Evolutionary conservation across 1,140 invertebrate genomes (phyloP), one percentile per base, ranked within the genome.

Genomic region (Chionoecetes opilio): DNA sequence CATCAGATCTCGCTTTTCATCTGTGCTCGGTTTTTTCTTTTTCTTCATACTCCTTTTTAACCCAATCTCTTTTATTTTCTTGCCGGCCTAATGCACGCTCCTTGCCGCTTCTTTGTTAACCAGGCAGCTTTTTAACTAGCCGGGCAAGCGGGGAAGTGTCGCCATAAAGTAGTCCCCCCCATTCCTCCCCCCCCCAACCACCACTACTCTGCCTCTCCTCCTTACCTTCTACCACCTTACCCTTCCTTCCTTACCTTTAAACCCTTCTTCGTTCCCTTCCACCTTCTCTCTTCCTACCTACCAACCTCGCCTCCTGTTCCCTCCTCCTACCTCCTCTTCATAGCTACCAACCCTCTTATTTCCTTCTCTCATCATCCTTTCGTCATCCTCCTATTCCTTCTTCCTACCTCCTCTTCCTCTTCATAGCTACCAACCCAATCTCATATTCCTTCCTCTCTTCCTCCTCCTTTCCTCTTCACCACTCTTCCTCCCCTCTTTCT

Each of bases 91-190:
- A 21, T 75, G 63, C 63, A 75, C 21, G 17, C 87, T 89, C 35
- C 1, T 86, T 32, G 17, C 32, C 35, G 35, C 35, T 86, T 86
- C 84, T 86, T 86, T 86, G 84, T 86, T 86, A 86, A 38, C 84
- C 84, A 86, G 84, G 11, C n/a, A 86, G 84, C 84, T 86, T 86
- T n/a, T 86, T 86, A 86, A 86, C 84, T 86, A 86, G 84, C 84
- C 82, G 32, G 35, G 84, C 84, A 86, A 86, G 84, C 35, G 84
- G 84, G 32, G 31, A 86, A 86, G 84, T 86, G 84, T 86, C 84
- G 29, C 35, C 31, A 38, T 86, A 86, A 38, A 86, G 8, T 86
- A 86, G 84, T 29, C 84, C 84, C 21, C 84, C 21, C 84, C n/a
- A n/a, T 26, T 8, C 2, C 21, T 53, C 63, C 63, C 21, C 21